Evolutionary conservation across 2,888 invertebrate genomes (phyloP), one percentile per base, ranked within the genome.

Genomic region (Slavum lentiscoides): DNA sequence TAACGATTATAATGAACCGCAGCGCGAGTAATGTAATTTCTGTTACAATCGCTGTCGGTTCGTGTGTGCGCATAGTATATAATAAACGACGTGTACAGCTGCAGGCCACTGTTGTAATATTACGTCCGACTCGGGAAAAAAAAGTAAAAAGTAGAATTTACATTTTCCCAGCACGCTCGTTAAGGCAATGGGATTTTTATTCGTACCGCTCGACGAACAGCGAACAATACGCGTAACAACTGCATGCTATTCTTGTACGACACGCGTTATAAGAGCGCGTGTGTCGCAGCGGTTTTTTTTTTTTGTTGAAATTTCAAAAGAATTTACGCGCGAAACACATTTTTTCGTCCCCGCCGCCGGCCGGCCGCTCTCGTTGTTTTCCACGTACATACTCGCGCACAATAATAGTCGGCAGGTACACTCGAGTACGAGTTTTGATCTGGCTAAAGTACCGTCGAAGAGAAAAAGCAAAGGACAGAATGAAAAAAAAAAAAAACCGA

Each of bases 391-490:
- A 80, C 64, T 55, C 64, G 17, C 66, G 6, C 21, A 64, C 55
- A 80, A 80, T 70, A 58, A n/a, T n/a, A 72, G 80, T 68, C 30
- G 64, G 64, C 21, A 43, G 30, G 64, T 11, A 61, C 13, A 61
- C 72, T 80, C 23, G 72, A 80, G 43, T 55, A 62, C 64, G 23
- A 80, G 72, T 80, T 80, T 80, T 80, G 80, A 80, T 80, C 80
- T 66, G 55, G 61, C 72, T 39, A 39, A 39, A 80, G 80, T 72
- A 69, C 80, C 23, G 15, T 13, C 49, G n/a, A 72, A 53, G 23
- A 58, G 39, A 66, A 59, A 19, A 59, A 59, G 3, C 13, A 39
- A 30, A 49, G 43, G 7, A 19, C 58, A 59, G n/a, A 68, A 75
- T 43, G 30, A n/a, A 23, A 55, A 75, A 76, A 72, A 43, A 80